Conservation (phyloP, 2,888 invertebrate species). For the Ephialtes manifestator region DNA sequence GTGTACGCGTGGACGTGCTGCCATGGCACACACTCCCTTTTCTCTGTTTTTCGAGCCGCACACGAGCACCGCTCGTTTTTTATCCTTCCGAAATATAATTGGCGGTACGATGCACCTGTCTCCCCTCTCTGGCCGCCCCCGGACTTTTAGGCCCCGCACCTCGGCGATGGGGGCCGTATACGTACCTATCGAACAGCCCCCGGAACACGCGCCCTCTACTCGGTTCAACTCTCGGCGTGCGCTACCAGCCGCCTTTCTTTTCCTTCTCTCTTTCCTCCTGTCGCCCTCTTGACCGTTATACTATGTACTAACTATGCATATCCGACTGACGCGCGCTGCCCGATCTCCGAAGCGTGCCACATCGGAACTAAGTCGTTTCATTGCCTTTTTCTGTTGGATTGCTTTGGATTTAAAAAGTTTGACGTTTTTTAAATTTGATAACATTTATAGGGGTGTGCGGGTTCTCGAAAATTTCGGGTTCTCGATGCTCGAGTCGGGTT, state of each 20-base stretch:
- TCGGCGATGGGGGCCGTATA: slow-evolving; percentile 61
- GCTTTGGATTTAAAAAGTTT: neutral
- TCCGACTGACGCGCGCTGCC: slow-evolving; percentile 37
- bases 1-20: slow-evolving; percentile 41
- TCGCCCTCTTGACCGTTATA: slow-evolving; percentile 63
- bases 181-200: slow-evolving; percentile 65
- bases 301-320: neutral
- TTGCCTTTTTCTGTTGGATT: neutral
- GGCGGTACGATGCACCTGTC: slow-evolving; percentile 86
- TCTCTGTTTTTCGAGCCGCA: slow-evolving; percentile 66
- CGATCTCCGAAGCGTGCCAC: slow-evolving; percentile 63
- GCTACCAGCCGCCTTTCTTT: slow-evolving; percentile 37
- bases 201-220: slow-evolving; percentile 47
- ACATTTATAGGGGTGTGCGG: too few relatives aligned
- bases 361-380: slow-evolving; percentile 29
- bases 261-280: slow-evolving; percentile 69
- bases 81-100: slow-evolving; percentile 84
- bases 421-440: too few relatives aligned
- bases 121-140: slow-evolving; percentile 76
- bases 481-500: too few relatives aligned
- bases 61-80: slow-evolving; percentile 71
- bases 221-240: slow-evolving; percentile 22
- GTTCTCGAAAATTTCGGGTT: too few relatives aligned
- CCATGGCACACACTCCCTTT: slow-evolving; percentile 66
- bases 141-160: slow-evolving; percentile 46